Percentiles rank a stretch among this genome's conserved stretches.
Evolutionary conservation across 2,888 invertebrate species (phyloP).

Genomic region (Nomada goodeniana): DNA sequence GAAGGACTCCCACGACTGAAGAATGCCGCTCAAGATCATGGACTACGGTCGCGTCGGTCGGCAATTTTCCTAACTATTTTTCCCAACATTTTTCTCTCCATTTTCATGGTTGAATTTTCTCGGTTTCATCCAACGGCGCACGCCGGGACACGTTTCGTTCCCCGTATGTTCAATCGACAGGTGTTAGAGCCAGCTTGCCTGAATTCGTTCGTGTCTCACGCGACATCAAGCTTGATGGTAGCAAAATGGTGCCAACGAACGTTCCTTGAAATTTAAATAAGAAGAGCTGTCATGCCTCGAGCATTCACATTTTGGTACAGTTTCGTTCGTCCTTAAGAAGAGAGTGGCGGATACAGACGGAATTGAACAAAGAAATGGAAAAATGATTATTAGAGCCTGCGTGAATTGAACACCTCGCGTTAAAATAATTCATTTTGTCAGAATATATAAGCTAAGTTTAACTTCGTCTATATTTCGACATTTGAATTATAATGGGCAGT

Average conservation of each 20-base stretch:
- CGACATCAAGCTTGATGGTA: background rate
- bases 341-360: no score
- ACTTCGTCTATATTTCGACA: no score
- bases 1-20: conserved; percentile 77
- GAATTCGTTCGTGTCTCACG: background rate
- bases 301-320: conserved; percentile 1
- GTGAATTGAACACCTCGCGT: no score
- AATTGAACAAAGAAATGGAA: no score
- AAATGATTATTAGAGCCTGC: no score
- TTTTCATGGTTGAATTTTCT: conserved; percentile 34
- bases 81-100: conserved; percentile 61
- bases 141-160: background rate
- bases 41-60: conserved; percentile 64
- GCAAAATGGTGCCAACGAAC: conserved; percentile 20
- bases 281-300: background rate
- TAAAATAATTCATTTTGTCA: no score
- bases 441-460: no score
- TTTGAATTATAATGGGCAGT: no score
- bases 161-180: background rate
- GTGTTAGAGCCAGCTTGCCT: no score
- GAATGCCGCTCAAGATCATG: conserved; percentile 74
- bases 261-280: conserved; percentile 21
- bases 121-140: background rate
- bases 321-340: background rate
- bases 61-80: conserved; percentile 70